Percentiles rank a stretch among this genome's conserved stretches.
Evolutionary conservation across 2,797 vertebrate species (phyloP).

Genomic region (Sternotherus odoratus): DNA sequence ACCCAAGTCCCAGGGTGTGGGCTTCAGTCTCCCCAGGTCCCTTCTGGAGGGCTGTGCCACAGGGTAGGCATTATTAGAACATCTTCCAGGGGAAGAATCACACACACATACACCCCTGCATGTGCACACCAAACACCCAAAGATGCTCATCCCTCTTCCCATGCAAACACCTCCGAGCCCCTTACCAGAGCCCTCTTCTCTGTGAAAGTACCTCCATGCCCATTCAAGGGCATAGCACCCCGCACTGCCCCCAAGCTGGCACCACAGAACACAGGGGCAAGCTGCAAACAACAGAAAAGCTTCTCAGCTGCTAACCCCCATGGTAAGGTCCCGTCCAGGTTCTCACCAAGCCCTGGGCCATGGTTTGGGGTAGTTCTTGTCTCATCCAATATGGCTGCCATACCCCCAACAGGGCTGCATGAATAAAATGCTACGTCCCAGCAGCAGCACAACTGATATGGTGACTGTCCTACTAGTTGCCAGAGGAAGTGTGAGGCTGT

Average conservation of each 20-base stretch:
- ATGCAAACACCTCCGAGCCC: background rate
- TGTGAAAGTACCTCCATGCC: background rate
- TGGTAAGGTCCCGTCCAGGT: background rate
- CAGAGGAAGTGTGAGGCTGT: background rate
- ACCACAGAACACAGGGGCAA: background rate
- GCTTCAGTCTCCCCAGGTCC: background rate
- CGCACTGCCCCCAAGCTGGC: background rate
- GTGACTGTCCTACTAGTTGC: background rate
- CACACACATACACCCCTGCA: background rate
- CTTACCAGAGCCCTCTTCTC: background rate
- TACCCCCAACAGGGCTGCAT: background rate
- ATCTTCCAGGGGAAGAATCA: background rate
- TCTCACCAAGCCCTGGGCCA: background rate
- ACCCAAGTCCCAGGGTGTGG: background rate
- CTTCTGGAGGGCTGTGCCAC: background rate
- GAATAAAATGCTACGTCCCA: background rate
- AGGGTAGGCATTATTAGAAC: background rate
- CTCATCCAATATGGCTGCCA: background rate
- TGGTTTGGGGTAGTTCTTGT: background rate
- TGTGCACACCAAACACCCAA: background rate
- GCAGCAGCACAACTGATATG: background rate
- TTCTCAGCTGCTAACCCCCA: background rate
- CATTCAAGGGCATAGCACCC: background rate
- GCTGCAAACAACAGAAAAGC: background rate
- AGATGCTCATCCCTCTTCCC: background rate